Base-by-base conservation (phyloP, 2,888 invertebrate genomes). In the Drosophila neotestacea region DNA sequence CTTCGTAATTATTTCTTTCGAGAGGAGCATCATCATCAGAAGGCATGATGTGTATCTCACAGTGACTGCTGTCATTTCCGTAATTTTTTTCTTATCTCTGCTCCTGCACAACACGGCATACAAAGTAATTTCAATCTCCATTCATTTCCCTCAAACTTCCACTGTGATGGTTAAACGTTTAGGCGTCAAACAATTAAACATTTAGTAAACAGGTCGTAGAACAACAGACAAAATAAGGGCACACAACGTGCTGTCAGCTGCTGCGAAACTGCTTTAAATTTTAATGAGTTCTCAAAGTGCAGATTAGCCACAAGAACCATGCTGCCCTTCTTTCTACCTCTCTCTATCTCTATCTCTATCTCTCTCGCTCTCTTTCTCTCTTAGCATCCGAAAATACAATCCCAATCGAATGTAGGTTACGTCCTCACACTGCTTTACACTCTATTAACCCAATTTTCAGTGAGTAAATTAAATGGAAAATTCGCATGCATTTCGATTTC, bases 361-460 rank as follows among this genome's bases (percentile, higher is more conserved):
- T 13, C 50, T 22, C 51, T 22, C 2, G 22, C n/a, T 42, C 32
- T 42, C 13, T 11, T 13, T 16, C 27, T 6, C 5, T 36, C 13
- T 9, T 59, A 54, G 34, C 30, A 59, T 34, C 2, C 54, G 13
- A 30, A 44, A 48, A 58, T 34, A 48, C 38, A 51, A 41, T 38
- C 50, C 44, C 39, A 70, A 68, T 55, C 60, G 52, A 83, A 86
- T 84, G 85, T 84, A 79, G 90, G 90, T 88, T 88, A 73, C 76
- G 83, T 69, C 73, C 79, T 65, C 63, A 65, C 52, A 66, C 67
- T 64, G 66, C 78, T 83, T 91, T 83, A 88, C 82, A 89, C 87
- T 85, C 88, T 90, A 91, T 91, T 90, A 91, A 90, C 90, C 91
- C 78, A 90, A 91, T 89, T 91, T 83, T 77, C 64, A 81, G 75